Base-by-base conservation (phyloP, 2,888 invertebrate species). In the Nipponacmea schrenckii region DNA sequence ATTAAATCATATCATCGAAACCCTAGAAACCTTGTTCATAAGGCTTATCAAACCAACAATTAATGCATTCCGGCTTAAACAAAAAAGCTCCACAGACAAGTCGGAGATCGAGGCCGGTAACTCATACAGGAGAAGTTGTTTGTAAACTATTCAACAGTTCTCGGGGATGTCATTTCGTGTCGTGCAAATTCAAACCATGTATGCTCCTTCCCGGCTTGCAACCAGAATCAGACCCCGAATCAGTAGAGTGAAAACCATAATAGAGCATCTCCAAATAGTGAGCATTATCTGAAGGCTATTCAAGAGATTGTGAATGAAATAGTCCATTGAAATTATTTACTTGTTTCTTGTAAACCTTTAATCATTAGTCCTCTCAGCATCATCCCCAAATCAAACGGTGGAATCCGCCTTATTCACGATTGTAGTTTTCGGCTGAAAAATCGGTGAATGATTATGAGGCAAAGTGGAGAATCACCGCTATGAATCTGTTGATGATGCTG, bases 401-500 rank as follows among this genome's bases (percentile, higher is more conserved):
- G 26, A 4, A 63, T 63, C 20, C 15, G 63, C 15, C 31, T 63
- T 14, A 63, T 63, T 26, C 63, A 63, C 31, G 63, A 63, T 20
- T 63, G 63, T 8, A 24, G 63, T 20, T 63, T 15, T 63, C 63
- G n/a, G n/a, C n/a, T n/a, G n/a, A n/a, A n/a, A n/a, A n/a, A n/a
- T n/a, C n/a, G n/a, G 48, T 24, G 24, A 69, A 69, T 24, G 62
- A 62, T 26, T 69, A 44, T 69, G 69, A 17, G 14, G 31, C 20
- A 44, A 69, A 24, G 12, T 17, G 27, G 24, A 45, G 4, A 69
- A 69, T 17, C 69, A 69, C n/a, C 65, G 66, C 20, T 72, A 63
- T n/a, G 48, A 64, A 17, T 39, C 68, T 8, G 20, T 73, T 14
- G 70, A 73, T 66, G 70, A 70, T 70, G 70, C 73, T 8, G 66